phyloP scores from a whole-genome alignment of 2,113 vertebrate genomes.

The Sapayoa aenigma region DNA sequence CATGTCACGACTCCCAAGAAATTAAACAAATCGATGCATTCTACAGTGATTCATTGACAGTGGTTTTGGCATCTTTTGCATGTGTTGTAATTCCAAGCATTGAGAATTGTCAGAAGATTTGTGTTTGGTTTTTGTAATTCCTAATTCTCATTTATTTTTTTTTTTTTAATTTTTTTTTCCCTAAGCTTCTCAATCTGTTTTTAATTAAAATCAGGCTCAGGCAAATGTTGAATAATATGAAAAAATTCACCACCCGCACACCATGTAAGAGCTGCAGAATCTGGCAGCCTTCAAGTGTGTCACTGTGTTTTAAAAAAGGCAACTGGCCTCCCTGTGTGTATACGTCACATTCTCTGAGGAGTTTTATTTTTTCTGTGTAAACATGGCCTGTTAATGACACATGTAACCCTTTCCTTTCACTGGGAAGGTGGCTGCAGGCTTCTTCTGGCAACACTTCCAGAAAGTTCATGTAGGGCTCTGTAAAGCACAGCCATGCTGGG shows the following conservation, averaged over 20 bases:
- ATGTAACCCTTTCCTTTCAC: slow-evolving; percentile 26
- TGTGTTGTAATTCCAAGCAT: background rate
- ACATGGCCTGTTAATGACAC: background rate
- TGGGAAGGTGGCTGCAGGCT: background rate
- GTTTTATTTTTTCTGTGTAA: background rate
- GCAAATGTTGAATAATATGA: slow-evolving; percentile 17
- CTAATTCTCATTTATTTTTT: background rate
- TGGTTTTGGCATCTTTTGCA: background rate
- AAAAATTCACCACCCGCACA: slow-evolving; percentile 52
- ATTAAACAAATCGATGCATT: background rate
- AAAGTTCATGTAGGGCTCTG: background rate
- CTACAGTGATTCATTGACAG: slow-evolving; percentile 19
- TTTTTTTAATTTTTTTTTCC: background rate
- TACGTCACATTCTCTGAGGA: slow-evolving; percentile 42
- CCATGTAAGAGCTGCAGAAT: slow-evolving; percentile 42
- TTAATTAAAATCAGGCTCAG: slow-evolving; percentile 64
- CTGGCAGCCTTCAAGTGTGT: slow-evolving; percentile 44
- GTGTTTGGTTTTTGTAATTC: slow-evolving; percentile 37
- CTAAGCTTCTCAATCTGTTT: slow-evolving; percentile 51
- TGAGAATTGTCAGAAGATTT: background rate
- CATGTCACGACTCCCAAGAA: background rate
- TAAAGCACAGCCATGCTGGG: background rate
- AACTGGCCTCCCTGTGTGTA: slow-evolving; percentile 28
- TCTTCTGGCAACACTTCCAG: background rate
- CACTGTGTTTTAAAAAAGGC: slow-evolving; percentile 43